A percentile compares a stretch with the other conserved stretches of the same genome.
Evolutionary conservation across 2,888 invertebrate species (phyloP).

Genomic region (Microlaimidae sp.): DNA sequence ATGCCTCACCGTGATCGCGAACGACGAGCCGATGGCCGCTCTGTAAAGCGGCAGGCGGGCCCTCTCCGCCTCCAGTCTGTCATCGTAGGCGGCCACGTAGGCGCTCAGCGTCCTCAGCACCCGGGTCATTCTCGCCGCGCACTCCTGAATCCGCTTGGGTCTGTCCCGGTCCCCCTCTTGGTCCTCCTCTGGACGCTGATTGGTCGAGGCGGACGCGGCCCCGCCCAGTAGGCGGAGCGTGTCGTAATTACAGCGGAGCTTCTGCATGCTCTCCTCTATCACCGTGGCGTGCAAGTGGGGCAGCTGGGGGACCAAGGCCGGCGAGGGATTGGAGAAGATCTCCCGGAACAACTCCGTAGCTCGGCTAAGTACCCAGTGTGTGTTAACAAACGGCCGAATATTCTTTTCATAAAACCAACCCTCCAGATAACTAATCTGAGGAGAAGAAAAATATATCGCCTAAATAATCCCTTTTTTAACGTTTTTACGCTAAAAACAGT

Average conservation of each 20-base stretch:
- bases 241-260: constrained; percentile 66
- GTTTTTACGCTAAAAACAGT: no score
- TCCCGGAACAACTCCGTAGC: no score
- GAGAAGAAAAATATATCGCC: no score
- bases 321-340: constrained; percentile 60
- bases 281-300: constrained; percentile 75
- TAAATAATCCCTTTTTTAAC: no score
- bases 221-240: constrained; percentile 49
- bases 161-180: constrained; percentile 43
- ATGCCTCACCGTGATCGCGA: not conserved
- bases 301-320: constrained; percentile 54
- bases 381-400: no score
- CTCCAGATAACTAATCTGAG: no score
- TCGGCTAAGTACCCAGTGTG: no score
- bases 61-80: constrained; percentile 54
- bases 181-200: not conserved
- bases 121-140: constrained; percentile 43
- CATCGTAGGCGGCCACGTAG: constrained; percentile 83
- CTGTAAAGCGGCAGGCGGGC: constrained; percentile 19
- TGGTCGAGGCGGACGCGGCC: not conserved
- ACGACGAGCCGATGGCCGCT: constrained; percentile 6
- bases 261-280: constrained; percentile 74
- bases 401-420: no score
- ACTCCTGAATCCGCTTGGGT: constrained; percentile 33
- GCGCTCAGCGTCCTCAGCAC: constrained; percentile 83